Evolutionary conservation across 2,797 vertebrate genomes (phyloP).

Genomic region (Buceros bicornis): DNA sequence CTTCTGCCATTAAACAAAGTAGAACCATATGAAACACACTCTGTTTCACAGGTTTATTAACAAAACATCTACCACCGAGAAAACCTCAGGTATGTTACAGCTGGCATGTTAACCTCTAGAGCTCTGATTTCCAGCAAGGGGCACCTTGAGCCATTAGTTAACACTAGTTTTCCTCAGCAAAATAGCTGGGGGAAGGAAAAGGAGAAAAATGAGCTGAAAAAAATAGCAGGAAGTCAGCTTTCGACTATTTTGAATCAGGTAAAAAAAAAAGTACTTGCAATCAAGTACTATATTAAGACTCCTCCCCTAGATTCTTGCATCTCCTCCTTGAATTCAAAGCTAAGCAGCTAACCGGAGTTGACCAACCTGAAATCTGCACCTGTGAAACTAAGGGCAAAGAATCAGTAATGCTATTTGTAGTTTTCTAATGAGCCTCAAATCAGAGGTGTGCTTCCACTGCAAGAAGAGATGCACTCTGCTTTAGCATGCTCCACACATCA

Average conservation of each 20-base stretch:
- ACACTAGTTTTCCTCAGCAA: neutral
- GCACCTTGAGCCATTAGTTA: neutral
- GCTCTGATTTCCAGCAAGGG: neutral
- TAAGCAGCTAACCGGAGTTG: neutral
- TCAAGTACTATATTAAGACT: neutral
- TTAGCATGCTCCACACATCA: neutral
- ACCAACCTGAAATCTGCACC: neutral
- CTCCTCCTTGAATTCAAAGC: conserved; percentile 8
- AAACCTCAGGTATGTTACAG: neutral
- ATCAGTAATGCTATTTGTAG: neutral
- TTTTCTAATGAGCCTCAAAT: neutral
- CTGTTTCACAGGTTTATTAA: neutral
- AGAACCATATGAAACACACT: neutral
- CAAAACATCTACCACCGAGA: neutral
- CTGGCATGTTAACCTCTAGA: neutral
- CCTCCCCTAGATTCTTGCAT: neutral
- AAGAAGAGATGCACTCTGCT: neutral
- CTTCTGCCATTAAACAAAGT: conserved; percentile 26
- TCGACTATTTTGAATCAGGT: neutral
- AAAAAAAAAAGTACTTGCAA: neutral
- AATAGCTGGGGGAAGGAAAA: neutral
- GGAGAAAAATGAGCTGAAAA: neutral
- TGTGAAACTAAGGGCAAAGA: neutral
- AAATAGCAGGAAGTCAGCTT: neutral
- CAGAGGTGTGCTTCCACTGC: neutral